Evolutionary conservation across 2,797 vertebrate species (phyloP), one percentile per base, ranked within the genome.

Genomic region (Mastacembelus armatus): DNA sequence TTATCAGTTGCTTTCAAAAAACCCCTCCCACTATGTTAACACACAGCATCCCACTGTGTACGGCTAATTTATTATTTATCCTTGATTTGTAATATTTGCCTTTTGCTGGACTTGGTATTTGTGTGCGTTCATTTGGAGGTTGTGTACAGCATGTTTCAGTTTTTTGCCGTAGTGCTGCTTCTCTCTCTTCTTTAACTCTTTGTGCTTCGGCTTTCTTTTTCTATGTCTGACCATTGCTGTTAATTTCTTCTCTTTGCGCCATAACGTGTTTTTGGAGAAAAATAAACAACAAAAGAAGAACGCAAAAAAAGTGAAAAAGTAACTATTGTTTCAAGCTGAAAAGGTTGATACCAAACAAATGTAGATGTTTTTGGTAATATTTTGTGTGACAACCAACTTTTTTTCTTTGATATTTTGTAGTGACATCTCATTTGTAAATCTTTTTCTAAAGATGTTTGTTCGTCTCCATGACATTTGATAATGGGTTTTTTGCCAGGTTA

Each of bases 391-490:
- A 44, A 92, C 87, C 85, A 76, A 88, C 78, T 91, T 91, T 89
- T 75, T 88, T 90, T 91, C 85, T 92, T 93, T 90, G 77, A 92
- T 92, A 93, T 93, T 98, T 98, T 97, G 95, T 97, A 97, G 96
- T 95, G 96, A 96, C 96, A 97, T 97, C 96, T 97, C 97, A 97
- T 97, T 98, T 98, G 95, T 97, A 98, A 96, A 96, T 96, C 95
- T 95, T 97, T 97, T 96, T 95, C 94, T 95, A 94, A 94, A 94
- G 93, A 95, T 94, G 91, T 95, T 92, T 89, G 87, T 95, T 94
- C 93, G 94, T 92, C 93, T 92, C 94, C 92, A 94, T 96, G 95
- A 94, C 94, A 93, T 96, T 96, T 97, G 96, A 95, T 96, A 95
- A 95, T 94, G 93, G 92, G 66, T 88, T 96, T 96, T 89, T 96